These are phyloP conservation scores for Andrena praecox DNA, from an alignment of 2,888 invertebrate species.

Conservation along the genomic window DNA sequence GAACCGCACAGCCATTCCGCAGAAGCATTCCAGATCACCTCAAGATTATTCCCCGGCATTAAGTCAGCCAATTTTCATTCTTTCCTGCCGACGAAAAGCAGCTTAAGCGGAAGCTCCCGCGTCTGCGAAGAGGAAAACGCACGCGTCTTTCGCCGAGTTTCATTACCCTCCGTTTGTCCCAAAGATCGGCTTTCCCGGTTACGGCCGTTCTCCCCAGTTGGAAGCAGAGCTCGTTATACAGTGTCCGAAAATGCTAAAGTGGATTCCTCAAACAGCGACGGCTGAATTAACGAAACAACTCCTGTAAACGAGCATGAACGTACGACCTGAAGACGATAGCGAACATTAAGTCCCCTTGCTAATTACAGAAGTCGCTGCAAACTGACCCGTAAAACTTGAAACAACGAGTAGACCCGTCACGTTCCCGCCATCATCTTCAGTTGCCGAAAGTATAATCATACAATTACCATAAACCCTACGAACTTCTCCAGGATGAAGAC, in stretches of 20 bases:
- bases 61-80: slow-evolving; percentile 13
- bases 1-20: not conserved
- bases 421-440: not conserved
- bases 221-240: not conserved
- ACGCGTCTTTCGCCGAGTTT: slow-evolving; percentile 20
- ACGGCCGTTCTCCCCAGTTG: not conserved
- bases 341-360: not conserved
- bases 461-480: slow-evolving; percentile 2
- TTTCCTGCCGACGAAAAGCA: not conserved
- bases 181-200: slow-evolving; percentile 2
- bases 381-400: slow-evolving; percentile 14
- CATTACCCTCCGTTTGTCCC: slow-evolving; percentile 23
- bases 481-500: not conserved
- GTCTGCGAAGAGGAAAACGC: slow-evolving; percentile 2
- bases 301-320: slow-evolving; percentile 33
- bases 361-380: slow-evolving; percentile 20
- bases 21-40: not conserved
- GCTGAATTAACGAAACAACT: slow-evolving; percentile 47
- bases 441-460: slow-evolving; percentile 5
- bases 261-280: not conserved
- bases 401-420: not conserved
- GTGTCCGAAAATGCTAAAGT: not conserved
- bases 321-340: not conserved
- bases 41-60: slow-evolving; percentile 1
- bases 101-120: not conserved